Evolutionary conservation across 2,888 invertebrate genomes (phyloP).

Genomic region (Mimumesa dahlbomi): DNA sequence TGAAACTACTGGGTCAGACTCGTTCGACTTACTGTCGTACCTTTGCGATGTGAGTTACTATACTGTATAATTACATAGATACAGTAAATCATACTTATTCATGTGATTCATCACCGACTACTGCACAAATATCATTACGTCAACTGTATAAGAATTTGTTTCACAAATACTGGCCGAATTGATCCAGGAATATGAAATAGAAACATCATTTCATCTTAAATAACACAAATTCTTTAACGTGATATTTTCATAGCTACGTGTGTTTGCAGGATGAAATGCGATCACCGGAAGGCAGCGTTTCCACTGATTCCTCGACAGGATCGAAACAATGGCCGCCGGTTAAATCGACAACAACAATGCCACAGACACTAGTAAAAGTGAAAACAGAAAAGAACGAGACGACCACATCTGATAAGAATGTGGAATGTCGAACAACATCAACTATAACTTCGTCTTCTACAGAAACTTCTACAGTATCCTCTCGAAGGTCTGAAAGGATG

Average conservation of each 20-base stretch:
- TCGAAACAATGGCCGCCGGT: conserved; percentile 47
- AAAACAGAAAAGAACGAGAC: conserved; percentile 35
- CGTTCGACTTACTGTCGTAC: conserved; percentile 78
- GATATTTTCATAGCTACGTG: too few relatives aligned
- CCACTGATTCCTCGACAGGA: conserved; percentile 62
- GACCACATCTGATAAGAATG: not conserved
- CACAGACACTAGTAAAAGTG: conserved; percentile 16
- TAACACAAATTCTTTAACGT: too few relatives aligned
- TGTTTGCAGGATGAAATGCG: conserved; percentile 71
- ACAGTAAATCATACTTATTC: too few relatives aligned
- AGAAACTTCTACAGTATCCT: conserved; percentile 23
- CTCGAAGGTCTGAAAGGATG: conserved; percentile 48
- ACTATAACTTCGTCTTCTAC: conserved; percentile 50
- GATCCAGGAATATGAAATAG: too few relatives aligned
- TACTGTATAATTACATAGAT: not conserved
- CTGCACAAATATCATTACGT: too few relatives aligned
- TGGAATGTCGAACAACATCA: conserved; percentile 36
- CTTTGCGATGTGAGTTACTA: conserved; percentile 75
- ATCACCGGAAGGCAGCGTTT: conserved; percentile 66
- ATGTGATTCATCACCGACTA: too few relatives aligned
- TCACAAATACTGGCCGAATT: too few relatives aligned
- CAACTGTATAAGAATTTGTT: too few relatives aligned
- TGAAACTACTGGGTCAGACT: conserved; percentile 64
- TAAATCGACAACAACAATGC: conserved; percentile 28
- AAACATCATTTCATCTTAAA: too few relatives aligned